These are phyloP conservation scores for Notarius quadriscutis DNA, from an alignment of 2,113 vertebrate species.

Conservation along the genomic window DNA sequence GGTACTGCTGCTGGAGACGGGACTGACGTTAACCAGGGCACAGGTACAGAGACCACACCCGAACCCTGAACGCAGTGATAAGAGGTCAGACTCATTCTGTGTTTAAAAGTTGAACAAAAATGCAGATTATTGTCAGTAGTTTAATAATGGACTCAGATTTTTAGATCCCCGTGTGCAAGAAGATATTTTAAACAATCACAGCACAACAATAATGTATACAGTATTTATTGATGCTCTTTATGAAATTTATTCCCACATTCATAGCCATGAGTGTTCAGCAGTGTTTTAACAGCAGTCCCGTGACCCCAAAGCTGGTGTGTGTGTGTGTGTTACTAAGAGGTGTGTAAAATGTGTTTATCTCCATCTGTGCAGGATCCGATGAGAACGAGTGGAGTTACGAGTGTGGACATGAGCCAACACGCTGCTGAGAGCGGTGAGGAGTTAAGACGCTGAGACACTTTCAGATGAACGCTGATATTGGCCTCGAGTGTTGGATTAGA, in stretches of 20 bases:
- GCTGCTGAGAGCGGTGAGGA: constrained; percentile 25
- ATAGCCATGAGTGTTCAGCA: background rate
- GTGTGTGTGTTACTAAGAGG: background rate
- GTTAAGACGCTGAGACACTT: too few relatives aligned
- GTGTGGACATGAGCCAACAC: background rate
- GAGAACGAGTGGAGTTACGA: background rate
- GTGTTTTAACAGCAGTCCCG: background rate
- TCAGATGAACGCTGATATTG: too few relatives aligned
- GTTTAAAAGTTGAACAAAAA: background rate
- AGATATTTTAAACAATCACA: too few relatives aligned
- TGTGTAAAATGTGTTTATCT: background rate
- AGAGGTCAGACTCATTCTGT: background rate
- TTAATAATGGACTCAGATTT: too few relatives aligned
- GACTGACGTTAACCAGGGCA: constrained; percentile 68
- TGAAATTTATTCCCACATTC: background rate
- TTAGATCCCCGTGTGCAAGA: too few relatives aligned
- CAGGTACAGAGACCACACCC: constrained; percentile 51
- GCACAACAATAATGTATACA: too few relatives aligned
- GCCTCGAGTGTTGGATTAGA: background rate
- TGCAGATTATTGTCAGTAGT: too few relatives aligned
- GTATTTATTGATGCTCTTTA: too few relatives aligned
- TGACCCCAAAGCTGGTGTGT: background rate
- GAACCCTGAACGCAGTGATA: background rate
- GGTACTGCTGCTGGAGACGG: constrained; percentile 86
- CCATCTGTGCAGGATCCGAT: constrained; percentile 1